Base-by-base conservation (phyloP, 2,113 vertebrate genomes). In the Cariama cristata region DNA sequence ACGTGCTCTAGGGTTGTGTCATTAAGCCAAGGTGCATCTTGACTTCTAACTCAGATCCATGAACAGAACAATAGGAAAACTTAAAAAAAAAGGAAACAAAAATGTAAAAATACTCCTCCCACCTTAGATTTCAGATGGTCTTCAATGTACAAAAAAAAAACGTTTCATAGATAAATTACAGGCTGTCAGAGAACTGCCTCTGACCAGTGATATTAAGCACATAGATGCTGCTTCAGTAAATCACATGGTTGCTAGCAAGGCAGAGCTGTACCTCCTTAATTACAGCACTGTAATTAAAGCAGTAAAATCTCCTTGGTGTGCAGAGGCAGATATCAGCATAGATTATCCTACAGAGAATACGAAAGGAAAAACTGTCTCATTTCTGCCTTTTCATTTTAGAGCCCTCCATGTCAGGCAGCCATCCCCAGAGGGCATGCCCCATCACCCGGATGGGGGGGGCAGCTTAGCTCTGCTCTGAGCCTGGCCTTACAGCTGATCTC, bases 191-290 rank as follows among this genome's bases (percentile, higher is more conserved):
- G 72, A 76, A 50, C 38, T 88, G 71, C 15, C 53, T 89, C 67
- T 90, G 69, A 72, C 42, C 44, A 32, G 67, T 32, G 62, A 56
- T 73, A 64, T 13, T 33, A 81, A 88, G 82, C 79, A 76, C 33
- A 67, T 2, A 63, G 56, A 86, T 56, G 55, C 68, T 80, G 55
- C 72, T 80, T 80, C 82, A 72, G 84, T 79, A 74, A 93, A 80
- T 55, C 88, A 83, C 79, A 59, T n/a, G 44, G 27, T 8, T 94
- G 62, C 67, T 42, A 58, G 53, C 44, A 58, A 79, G 59, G 79
- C 50, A 76, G 72, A 93, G 42, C 27, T 60, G 75, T 40, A 83
- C 44, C 52, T 90, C 90, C 73, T 95, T 94, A 96, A 96, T 97
- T 84, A 94, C 68, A 91, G 38, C 0, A 2, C 35, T 84, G 66